Conservation (phyloP, 2,888 invertebrate genomes). For the Plebejus melissa region DNA sequence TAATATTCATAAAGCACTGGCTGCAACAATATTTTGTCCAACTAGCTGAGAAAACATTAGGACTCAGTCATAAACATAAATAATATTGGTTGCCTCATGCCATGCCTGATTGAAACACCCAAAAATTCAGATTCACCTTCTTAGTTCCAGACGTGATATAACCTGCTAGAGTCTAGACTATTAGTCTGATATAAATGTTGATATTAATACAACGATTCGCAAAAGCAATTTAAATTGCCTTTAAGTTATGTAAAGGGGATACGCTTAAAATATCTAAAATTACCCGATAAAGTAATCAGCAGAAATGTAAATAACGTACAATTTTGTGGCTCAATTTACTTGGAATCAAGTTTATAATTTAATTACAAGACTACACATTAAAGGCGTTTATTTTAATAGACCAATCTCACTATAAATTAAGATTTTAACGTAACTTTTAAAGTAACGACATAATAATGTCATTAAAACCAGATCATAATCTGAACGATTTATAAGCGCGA, state of each 20-base stretch:
- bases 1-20: neutral
- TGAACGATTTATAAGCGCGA: constrained; percentile 12
- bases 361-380: constrained; percentile 10
- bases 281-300: constrained; percentile 9
- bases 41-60: neutral
- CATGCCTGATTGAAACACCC: no score
- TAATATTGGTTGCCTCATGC: no score
- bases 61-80: neutral
- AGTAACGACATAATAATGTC: constrained; percentile 15
- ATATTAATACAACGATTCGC: neutral
- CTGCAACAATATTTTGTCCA: neutral
- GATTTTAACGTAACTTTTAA: constrained; percentile 10
- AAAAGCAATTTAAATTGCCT: neutral
- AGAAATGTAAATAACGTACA: neutral
- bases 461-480: neutral
- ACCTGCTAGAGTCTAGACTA: neutral
- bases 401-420: constrained; percentile 1
- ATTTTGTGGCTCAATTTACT: constrained; percentile 14
- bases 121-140: neutral
- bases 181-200: neutral
- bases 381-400: constrained; percentile 18
- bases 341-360: constrained; percentile 13
- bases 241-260: constrained; percentile 7
- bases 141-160: neutral
- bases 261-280: constrained; percentile 14